A percentile compares a stretch with the other conserved stretches of the same genome.
Evolutionary conservation across 2,888 invertebrate species (phyloP).

Genomic region (Patella caerulea): DNA sequence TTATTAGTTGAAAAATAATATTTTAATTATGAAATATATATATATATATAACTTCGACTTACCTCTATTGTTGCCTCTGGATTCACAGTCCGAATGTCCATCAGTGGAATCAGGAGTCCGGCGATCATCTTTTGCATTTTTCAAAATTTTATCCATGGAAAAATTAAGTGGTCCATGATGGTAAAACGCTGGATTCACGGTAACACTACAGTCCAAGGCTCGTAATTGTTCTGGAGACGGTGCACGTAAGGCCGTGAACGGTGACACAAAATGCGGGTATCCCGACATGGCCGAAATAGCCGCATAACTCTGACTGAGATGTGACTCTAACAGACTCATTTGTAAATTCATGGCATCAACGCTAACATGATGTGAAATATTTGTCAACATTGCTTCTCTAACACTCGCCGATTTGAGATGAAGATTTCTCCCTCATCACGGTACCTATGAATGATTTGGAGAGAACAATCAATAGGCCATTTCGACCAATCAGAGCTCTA

Average conservation of each 20-base stretch:
- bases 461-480: neutral
- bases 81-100: slow-evolving; percentile 4
- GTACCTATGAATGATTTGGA: slow-evolving; percentile 3
- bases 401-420: slow-evolving; percentile 1
- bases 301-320: slow-evolving; percentile 21
- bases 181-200: slow-evolving; percentile 17
- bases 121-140: neutral
- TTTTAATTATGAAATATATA: neutral
- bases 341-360: slow-evolving; percentile 22
- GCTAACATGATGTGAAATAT: slow-evolving; percentile 25
- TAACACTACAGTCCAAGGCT: slow-evolving; percentile 40
- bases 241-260: slow-evolving; percentile 11
- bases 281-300: slow-evolving; percentile 22
- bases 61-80: neutral
- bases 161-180: slow-evolving; percentile 19
- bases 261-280: slow-evolving; percentile 23
- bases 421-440: neutral
- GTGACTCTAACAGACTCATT: slow-evolving; percentile 22
- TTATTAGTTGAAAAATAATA: slow-evolving; percentile 1
- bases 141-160: slow-evolving; percentile 23
- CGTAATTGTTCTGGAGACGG: slow-evolving; percentile 35
- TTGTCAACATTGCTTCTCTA: slow-evolving; percentile 22
- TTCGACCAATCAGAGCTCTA: neutral
- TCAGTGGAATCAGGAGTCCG: neutral
- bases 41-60: neutral